Evolutionary conservation across 2,797 vertebrate species (phyloP), one percentile per base, ranked within the genome.

Genomic region (Alosa sapidissima): DNA sequence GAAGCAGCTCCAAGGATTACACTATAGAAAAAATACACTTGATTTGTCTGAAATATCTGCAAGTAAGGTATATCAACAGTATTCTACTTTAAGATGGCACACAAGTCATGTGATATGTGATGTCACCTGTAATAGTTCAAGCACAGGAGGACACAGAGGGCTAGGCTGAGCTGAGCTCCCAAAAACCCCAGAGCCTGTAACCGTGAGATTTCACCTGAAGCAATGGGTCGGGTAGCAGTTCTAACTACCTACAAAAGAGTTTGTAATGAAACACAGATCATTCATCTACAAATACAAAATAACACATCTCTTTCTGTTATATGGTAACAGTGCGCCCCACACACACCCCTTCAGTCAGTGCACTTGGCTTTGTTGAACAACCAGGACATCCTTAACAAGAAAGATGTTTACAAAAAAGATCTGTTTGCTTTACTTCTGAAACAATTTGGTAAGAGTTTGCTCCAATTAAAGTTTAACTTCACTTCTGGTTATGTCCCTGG

Each of bases 51-150:
- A 78, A 21, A 21, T 8, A 72, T 24, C 4, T 2, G 49, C 52
- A 82, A 81, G 3, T 51, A 48, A 81, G 33, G 24, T 1, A 55
- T 5, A 68, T 78, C 3, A 19, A 1, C 54, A 58, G 55, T 58
- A 58, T 58, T 6, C 16, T 21, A 58, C 5, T 58, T 58, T 21
- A 1, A 58, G 16, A 21, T 41, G 41, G 4, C 41, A 28, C 28
- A 28, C 28, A 28, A 33, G 7, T 75, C 14, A 47, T 21, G 72
- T 68, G 28, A 24, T 3, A 47, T 47, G 41, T 82, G 19, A 24
- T 3, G 13, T 0, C 91, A 98, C 98, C 98, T 99, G 91, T 99
- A 99, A 90, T 96, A 94, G 93, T 99, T 99, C 84, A 99, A 95
- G 89, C 96, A 97, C 55, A 99, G 93, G 47, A 99, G 96, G 84